phyloP scores from a whole-genome alignment of 1,140 invertebrate species.

The Pseudomyrmex pallidus region DNA sequence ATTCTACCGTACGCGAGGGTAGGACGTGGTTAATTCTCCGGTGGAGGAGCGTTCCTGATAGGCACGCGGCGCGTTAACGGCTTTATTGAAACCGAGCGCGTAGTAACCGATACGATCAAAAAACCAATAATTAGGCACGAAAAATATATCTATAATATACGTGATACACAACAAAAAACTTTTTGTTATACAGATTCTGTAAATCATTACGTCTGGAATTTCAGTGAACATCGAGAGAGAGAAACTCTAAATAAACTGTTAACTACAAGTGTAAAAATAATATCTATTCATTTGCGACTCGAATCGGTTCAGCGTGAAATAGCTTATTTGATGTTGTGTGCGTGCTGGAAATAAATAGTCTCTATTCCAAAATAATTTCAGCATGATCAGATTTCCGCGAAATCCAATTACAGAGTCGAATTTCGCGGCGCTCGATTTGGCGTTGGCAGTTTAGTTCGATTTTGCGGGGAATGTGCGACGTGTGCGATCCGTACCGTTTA shows the following conservation, averaged over 20 bases:
- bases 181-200: background rate
- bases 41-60: conserved; percentile 48
- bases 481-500: conserved; percentile 27
- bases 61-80: conserved; percentile 62
- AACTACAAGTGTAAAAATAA: conserved; percentile 31
- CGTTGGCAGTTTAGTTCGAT: conserved; percentile 13
- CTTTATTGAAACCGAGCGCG: conserved; percentile 57
- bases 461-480: conserved; percentile 5
- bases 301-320: conserved; percentile 24
- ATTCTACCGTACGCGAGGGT: conserved; percentile 33
- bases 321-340: conserved; percentile 13
- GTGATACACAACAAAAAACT: background rate
- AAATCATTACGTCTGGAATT: background rate
- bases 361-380: conserved; percentile 40
- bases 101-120: background rate
- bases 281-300: conserved; percentile 9
- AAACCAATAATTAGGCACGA: too few species aligned
- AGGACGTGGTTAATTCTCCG: conserved; percentile 40
- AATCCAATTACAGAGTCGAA: conserved; percentile 27
- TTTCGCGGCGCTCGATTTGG: conserved; percentile 15
- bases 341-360: conserved; percentile 38
- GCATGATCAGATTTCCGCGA: conserved; percentile 34
- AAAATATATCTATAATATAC: background rate
- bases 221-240: background rate
- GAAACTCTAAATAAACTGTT: background rate